Evolutionary conservation across 2,888 invertebrate species (phyloP).

Genomic region (Cabera pusaria): DNA sequence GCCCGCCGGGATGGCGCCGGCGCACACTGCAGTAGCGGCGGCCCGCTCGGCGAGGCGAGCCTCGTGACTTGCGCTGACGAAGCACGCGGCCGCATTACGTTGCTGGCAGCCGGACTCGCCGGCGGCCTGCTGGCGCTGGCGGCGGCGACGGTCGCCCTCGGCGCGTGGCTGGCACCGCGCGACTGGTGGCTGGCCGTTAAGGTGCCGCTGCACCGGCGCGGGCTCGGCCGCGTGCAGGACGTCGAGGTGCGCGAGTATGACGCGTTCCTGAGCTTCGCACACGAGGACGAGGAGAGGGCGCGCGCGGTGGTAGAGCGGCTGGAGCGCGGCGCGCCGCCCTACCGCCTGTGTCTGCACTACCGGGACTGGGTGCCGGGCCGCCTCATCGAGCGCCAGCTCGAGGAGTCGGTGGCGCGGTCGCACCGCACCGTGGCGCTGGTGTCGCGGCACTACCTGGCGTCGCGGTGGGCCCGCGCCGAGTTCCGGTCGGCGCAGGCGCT

Average conservation of each 20-base stretch:
- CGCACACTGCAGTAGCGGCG: background rate
- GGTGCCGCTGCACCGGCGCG: constrained; percentile 2
- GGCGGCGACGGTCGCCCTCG: background rate
- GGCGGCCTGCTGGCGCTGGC: background rate
- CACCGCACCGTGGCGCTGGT: constrained; percentile 62
- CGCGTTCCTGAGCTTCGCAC: constrained; percentile 5
- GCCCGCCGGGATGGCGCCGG: background rate
- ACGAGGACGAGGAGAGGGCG: constrained; percentile 1
- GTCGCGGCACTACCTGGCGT: constrained; percentile 43
- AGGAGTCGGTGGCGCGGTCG: constrained; percentile 87
- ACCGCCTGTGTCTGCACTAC: constrained; percentile 6
- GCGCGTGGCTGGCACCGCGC: background rate
- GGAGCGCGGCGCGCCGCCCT: background rate
- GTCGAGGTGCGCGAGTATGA: constrained; percentile 3
- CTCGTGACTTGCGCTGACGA: background rate
- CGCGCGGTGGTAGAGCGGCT: constrained; percentile 1
- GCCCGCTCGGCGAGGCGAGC: background rate
- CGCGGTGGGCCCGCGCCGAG: constrained; percentile 88
- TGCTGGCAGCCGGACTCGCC: background rate
- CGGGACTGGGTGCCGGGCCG: constrained; percentile 68
- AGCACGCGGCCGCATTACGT: background rate
- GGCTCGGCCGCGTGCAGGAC: background rate
- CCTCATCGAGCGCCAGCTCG: constrained; percentile 87
- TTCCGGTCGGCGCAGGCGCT: constrained; percentile 81
- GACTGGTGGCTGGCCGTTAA: constrained; percentile 1